Base-by-base conservation (phyloP, 2,888 invertebrate genomes). In the Melangyna quadrimaculata region DNA sequence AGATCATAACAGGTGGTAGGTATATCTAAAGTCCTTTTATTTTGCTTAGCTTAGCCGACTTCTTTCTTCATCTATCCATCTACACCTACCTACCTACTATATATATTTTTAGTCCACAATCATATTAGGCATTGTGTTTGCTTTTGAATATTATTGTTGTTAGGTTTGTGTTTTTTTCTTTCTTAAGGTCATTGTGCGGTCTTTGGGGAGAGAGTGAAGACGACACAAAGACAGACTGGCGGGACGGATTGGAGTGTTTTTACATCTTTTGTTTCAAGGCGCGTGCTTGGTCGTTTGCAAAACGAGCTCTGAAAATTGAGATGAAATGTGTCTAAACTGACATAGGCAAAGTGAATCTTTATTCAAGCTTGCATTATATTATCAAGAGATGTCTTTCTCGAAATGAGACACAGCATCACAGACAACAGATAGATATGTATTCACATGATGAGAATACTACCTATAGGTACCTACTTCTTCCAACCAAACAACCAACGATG, bases 221-320 rank as follows among this genome's bases (percentile, higher is more conserved):
- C n/a, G 8, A 37, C 17, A 19, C n/a, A 43, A 7, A 43, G 12
- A 14, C 14, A 19, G 17, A 43, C 65, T 37, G 55, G 57, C 55
- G 57, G 53, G 57, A 59, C 67, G 55, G 19, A n/a, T 65, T 35
- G 35, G 53, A 65, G 57, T 63, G 63, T 45, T 71, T 57, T 78
- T 78, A 78, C 53, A 73, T 73, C 79, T 74, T 74, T 79, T 79
- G 74, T 79, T 61, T 53, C 14, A 35, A 48, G 74, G 51, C 79
- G 79, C 69, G 67, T 79, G 74, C 43, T 37, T 61, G 53, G 67
- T 51, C 59, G 40, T 65, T 57, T 9, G 3, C n/a, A 40, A 55
- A 65, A 65, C 35, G 17, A 67, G 14, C 67, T 45, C n/a, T n/a
- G n/a, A 35, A 51, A 67, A 65, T 48, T 24, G 48, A 48, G 32